A percentile compares a stretch with the other conserved stretches of the same genome.
phyloP scores from a whole-genome alignment of 2,113 vertebrate genomes.

The Ageneiosus marmoratus region DNA sequence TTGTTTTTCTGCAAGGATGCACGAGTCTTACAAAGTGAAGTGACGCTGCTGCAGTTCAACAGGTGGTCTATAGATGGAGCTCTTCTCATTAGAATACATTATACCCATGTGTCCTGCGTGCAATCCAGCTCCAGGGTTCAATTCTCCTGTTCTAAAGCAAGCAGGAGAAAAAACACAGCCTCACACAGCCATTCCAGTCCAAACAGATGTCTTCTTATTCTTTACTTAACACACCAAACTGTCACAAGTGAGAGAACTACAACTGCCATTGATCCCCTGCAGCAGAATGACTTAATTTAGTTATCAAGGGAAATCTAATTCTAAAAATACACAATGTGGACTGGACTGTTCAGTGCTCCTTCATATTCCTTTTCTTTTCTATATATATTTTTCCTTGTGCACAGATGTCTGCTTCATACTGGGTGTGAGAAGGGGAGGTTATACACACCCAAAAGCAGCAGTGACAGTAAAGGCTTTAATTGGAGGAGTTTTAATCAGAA shows the following conservation, averaged over 20 bases:
- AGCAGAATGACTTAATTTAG: conserved; percentile 75
- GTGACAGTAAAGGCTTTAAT: conserved; percentile 66
- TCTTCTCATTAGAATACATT: conserved; percentile 79
- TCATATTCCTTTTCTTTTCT: conserved; percentile 48
- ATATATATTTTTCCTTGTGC: neutral
- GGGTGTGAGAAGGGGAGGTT: conserved; percentile 30
- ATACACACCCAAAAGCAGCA: conserved; percentile 47
- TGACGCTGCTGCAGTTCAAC: conserved; percentile 78
- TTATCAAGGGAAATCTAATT: conserved; percentile 76
- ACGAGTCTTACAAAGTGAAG: neutral
- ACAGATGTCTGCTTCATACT: conserved; percentile 23
- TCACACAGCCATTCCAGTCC: neutral
- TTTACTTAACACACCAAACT: conserved; percentile 70
- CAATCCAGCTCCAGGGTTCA: conserved; percentile 44
- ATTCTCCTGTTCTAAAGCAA: conserved; percentile 55
- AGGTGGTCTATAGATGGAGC: conserved; percentile 81
- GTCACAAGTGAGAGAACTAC: conserved; percentile 68
- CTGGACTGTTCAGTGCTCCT: conserved; percentile 67
- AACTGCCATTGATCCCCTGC: conserved; percentile 63
- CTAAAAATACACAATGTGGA: conserved; percentile 72
- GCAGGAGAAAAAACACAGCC: conserved; percentile 24
- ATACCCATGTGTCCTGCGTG: conserved; percentile 48
- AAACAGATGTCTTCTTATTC: conserved; percentile 60
- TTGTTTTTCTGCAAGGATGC: neutral
- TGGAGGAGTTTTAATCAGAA: conserved; percentile 68